Evolutionary conservation across 2,888 invertebrate genomes (phyloP).

Genomic region (Thera britannica): DNA sequence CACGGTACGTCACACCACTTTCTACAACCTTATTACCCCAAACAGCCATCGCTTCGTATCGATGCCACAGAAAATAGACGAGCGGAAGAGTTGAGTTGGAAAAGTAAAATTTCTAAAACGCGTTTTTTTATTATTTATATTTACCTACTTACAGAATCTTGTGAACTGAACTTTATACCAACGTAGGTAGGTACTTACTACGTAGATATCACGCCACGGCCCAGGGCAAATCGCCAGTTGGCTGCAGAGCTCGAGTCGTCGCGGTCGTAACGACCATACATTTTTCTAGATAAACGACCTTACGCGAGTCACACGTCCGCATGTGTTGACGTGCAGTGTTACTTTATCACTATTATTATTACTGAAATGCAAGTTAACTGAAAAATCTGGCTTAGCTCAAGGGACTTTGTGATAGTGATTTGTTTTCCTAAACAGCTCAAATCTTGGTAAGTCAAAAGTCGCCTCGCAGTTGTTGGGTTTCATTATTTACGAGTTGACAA

Average conservation of each 20-base stretch:
- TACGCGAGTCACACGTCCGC: slow-evolving; percentile 56
- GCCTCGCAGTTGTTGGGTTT: background rate
- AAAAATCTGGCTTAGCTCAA: slow-evolving; percentile 1
- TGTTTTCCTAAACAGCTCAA: background rate
- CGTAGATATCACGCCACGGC: slow-evolving; percentile 59
- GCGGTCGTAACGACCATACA: slow-evolving; percentile 53
- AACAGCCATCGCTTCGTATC: slow-evolving; percentile 21
- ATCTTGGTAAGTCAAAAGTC: slow-evolving; percentile 5
- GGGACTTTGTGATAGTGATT: background rate
- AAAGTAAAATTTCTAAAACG: slow-evolving; percentile 40
- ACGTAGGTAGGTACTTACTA: slow-evolving; percentile 47
- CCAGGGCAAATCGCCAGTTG: slow-evolving; percentile 82
- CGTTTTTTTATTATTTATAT: slow-evolving; percentile 40
- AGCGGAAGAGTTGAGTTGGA: background rate
- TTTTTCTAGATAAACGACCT: slow-evolving; percentile 60
- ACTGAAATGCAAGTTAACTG: slow-evolving; percentile 9
- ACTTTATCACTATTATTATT: slow-evolving; percentile 2
- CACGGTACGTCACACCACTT: slow-evolving; percentile 58
- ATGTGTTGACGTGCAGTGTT: slow-evolving; percentile 36
- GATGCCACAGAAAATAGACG: slow-evolving; percentile 9
- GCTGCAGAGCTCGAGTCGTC: slow-evolving; percentile 67
- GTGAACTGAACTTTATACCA: slow-evolving; percentile 74
- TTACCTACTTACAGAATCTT: slow-evolving; percentile 49
- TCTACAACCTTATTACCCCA: slow-evolving; percentile 36
- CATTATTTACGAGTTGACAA: background rate